Evolutionary conservation across 2,113 vertebrate genomes (phyloP).

Genomic region (Petrocephalus zakoni): DNA sequence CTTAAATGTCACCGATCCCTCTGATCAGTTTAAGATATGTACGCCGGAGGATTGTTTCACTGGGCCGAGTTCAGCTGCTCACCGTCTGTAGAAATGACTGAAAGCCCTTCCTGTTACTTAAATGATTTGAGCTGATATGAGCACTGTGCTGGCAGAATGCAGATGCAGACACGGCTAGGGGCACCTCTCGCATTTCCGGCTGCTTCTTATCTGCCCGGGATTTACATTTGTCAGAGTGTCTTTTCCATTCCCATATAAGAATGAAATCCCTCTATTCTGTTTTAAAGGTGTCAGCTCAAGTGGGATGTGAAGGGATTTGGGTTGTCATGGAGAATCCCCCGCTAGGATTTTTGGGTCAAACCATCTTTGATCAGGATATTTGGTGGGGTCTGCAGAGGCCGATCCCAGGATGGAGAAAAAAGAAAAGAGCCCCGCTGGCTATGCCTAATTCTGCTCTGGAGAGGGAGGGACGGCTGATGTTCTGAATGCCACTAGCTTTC

Average conservation of each 20-base stretch:
- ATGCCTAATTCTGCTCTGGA: neutral
- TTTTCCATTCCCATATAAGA: neutral
- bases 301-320: neutral
- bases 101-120: neutral
- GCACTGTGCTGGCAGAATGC: neutral
- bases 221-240: neutral
- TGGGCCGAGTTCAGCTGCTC: neutral
- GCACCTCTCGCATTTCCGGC: neutral
- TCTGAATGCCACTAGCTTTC: neutral
- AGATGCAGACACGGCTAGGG: neutral
- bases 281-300: neutral
- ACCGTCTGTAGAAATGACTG: neutral
- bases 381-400: neutral
- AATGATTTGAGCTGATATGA: neutral
- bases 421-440: neutral
- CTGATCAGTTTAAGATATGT: neutral
- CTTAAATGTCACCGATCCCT: neutral
- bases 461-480: neutral
- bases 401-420: neutral
- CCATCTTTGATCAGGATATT: neutral
- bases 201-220: neutral
- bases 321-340: neutral
- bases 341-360: neutral
- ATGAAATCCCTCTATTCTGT: neutral
- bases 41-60: neutral